These are phyloP conservation scores for Drosophila elegans DNA, from an alignment of 1,140 invertebrate species.

Conservation along the genomic window DNA sequence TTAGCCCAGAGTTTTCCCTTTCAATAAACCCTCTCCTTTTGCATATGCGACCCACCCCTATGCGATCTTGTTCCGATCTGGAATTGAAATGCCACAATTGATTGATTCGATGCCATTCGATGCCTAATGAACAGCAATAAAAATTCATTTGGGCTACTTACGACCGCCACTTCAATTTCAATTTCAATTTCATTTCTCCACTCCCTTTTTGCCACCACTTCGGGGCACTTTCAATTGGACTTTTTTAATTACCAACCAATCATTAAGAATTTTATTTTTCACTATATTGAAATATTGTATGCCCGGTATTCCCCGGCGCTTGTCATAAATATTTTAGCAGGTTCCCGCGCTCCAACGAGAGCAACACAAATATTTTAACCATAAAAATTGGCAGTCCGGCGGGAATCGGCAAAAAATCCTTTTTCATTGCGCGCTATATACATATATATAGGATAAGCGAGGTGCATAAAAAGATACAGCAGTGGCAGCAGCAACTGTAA, in stretches of 20 bases:
- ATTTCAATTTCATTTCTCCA: not conserved
- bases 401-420: constrained; percentile 64
- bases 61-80: constrained; percentile 40
- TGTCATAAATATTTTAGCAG: constrained; percentile 80
- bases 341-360: constrained; percentile 33
- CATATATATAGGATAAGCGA: not conserved
- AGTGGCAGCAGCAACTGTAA: constrained; percentile 37
- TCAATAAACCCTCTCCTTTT: not conserved
- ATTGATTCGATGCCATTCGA: constrained; percentile 42
- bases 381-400: constrained; percentile 74
- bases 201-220: not conserved
- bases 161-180: constrained; percentile 11
- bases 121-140: constrained; percentile 56
- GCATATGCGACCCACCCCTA: constrained; percentile 23
- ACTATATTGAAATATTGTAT: constrained; percentile 71
- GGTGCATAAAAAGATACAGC: constrained; percentile 43
- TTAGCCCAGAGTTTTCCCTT: constrained; percentile 11
- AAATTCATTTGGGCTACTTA: constrained; percentile 57
- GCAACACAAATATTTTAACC: constrained; percentile 55
- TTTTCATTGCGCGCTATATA: constrained; percentile 56
- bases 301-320: constrained; percentile 48
- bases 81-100: constrained; percentile 42
- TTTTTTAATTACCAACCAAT: constrained; percentile 73
- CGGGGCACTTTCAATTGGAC: constrained; percentile 43
- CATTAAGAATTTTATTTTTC: constrained; percentile 39